A percentile compares a stretch with the other conserved stretches of the same genome.
These are phyloP conservation scores for Hypolimnas misippus DNA, from an alignment of 2,888 invertebrate species.

Conservation along the genomic window DNA sequence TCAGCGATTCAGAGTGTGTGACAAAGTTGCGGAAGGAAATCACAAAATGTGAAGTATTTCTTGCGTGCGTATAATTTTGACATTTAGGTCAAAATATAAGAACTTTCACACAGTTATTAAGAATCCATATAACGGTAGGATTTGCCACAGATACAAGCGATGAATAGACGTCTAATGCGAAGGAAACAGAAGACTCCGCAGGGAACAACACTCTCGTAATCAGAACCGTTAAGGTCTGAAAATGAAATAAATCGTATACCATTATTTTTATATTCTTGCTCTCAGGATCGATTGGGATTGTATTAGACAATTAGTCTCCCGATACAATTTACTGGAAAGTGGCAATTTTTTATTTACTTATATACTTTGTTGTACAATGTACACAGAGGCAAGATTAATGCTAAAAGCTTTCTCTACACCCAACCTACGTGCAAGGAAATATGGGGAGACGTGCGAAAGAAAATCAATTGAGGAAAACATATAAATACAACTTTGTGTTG, in stretches of 20 bases:
- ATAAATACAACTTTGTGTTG: neutral
- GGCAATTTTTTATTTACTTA: conserved; percentile 4
- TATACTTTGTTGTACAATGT: conserved; percentile 1
- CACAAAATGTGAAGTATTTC: conserved; percentile 21
- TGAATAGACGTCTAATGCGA: neutral
- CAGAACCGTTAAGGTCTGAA: neutral
- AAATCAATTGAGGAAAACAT: neutral
- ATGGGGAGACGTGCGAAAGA: neutral
- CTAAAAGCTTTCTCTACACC: conserved; percentile 3
- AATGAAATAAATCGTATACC: neutral
- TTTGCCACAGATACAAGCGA: conserved; percentile 1
- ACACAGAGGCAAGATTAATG: conserved; percentile 7
- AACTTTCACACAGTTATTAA: neutral
- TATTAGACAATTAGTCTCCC: neutral
- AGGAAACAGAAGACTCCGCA: neutral
- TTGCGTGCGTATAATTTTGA: conserved; percentile 1
- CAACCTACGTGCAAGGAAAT: conserved; percentile 3
- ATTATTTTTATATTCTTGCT: conserved; percentile 1
- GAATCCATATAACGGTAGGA: neutral
- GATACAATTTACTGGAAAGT: conserved; percentile 2
- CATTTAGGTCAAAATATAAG: conserved; percentile 6
- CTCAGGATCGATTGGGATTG: neutral
- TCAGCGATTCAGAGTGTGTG: conserved; percentile 27
- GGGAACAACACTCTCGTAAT: conserved; percentile 3
- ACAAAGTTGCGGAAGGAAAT: conserved; percentile 19